A percentile compares a stretch with the other conserved stretches of the same genome.
Conservation (phyloP, 1,140 invertebrate genomes). For the Zelostemma sp. region DNA sequence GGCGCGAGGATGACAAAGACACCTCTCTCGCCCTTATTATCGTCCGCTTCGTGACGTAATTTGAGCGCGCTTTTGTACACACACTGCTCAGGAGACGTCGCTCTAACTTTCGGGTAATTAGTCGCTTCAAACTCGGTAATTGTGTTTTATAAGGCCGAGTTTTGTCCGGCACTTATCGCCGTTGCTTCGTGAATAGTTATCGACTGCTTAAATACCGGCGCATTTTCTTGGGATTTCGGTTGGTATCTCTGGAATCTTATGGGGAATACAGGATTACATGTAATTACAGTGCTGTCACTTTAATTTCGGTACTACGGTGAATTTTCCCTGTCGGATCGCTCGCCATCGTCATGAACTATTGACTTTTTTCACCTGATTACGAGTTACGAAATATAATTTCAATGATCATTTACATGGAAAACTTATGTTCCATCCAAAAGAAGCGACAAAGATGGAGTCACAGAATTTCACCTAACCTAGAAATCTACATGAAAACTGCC, state of each 20-base stretch:
- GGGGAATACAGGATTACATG: too few relatives aligned
- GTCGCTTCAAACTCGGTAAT: slow-evolving; percentile 54
- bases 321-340: too few relatives aligned
- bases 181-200: slow-evolving; percentile 7
- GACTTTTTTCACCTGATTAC: neutral
- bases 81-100: neutral
- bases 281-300: neutral
- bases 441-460: neutral
- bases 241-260: too few relatives aligned
- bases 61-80: neutral
- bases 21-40: slow-evolving; percentile 11
- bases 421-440: too few relatives aligned
- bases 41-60: slow-evolving; percentile 4
- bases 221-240: too few relatives aligned
- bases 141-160: slow-evolving; percentile 48
- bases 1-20: slow-evolving; percentile 6
- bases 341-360: too few relatives aligned
- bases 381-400: neutral
- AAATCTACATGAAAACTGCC: too few relatives aligned
- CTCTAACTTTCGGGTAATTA: slow-evolving; percentile 53
- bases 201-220: neutral
- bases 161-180: slow-evolving; percentile 1
- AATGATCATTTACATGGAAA: too few relatives aligned
- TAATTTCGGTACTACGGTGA: neutral
- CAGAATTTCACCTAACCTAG: neutral